Evolutionary conservation across 1,140 invertebrate genomes (phyloP).

Genomic region (Coelopa frigida): DNA sequence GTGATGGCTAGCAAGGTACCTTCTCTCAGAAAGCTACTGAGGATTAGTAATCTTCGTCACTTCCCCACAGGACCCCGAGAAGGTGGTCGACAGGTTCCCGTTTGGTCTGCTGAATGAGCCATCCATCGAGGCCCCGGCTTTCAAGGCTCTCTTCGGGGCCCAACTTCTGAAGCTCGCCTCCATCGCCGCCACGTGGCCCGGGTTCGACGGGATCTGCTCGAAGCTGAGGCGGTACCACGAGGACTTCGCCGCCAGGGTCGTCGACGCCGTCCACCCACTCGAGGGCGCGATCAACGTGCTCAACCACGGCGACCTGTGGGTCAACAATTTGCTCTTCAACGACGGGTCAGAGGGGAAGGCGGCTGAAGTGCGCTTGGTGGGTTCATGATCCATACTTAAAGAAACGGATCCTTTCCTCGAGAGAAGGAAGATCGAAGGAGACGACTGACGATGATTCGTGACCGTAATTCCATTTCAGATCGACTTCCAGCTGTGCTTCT

Average conservation of each 20-base stretch:
- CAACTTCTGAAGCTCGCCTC: conserved; percentile 28
- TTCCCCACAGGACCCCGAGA: conserved; percentile 19
- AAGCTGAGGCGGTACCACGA: conserved; percentile 38
- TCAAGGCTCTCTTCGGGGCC: conserved; percentile 32
- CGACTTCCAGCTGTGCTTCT: conserved; percentile 38
- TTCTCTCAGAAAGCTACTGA: neutral
- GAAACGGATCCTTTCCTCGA: no score
- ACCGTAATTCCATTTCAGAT: conserved; percentile 21
- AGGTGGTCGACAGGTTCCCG: conserved; percentile 29
- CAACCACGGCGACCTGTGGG: conserved; percentile 60
- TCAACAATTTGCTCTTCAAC: conserved; percentile 60
- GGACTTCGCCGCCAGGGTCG: conserved; percentile 24
- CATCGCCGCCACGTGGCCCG: conserved; percentile 42
- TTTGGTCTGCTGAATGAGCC: conserved; percentile 36
- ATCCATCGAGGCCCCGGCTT: conserved; percentile 33
- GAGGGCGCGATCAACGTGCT: conserved; percentile 46
- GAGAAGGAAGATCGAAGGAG: no score
- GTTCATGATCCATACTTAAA: neutral
- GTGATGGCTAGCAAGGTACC: conserved; percentile 18
- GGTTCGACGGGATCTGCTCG: conserved; percentile 38
- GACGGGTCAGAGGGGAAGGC: conserved; percentile 18
- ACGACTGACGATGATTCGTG: neutral
- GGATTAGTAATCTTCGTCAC: neutral
- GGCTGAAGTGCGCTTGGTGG: conserved; percentile 12
- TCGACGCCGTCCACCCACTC: conserved; percentile 32